Base-by-base conservation (phyloP, 53 echinoderm and acorn worm genomes). In the Mesocentrotus franciscanus region DNA sequence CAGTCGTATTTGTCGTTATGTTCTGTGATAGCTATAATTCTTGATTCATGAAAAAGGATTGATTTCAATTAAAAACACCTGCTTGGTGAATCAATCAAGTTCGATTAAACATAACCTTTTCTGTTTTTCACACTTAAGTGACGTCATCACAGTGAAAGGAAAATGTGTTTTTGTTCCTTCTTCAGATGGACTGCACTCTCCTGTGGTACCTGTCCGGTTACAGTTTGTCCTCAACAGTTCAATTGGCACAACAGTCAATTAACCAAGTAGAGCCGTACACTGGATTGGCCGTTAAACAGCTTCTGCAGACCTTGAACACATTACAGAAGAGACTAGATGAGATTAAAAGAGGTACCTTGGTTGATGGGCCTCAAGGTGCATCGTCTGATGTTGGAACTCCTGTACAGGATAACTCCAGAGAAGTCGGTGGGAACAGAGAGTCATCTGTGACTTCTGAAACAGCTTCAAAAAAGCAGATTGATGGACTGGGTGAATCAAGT, bases 101-200 rank as follows among this genome's bases (percentile, higher is more conserved):
- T 7, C 5, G 66, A 66, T 66, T 61, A 61, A 61, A 61, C 61
- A 61, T 61, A 13, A 61, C 61, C 61, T 61, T 61, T 61, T 61
- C 61, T 61, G 61, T 61, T 61, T 66, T 24, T 68, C 26, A 68
- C 26, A 26, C 24, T 68, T 68, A 68, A 18, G 24, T 68, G 68
- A 68, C 22, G 20, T 22, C 68, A 68, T 6, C 9, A 68, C 68
- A 68, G 26, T 68, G 24, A 68, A 76, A 32, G 33, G 8, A 49
- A 18, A 16, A 60, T 33, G 7, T 61, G 10, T 90, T 57, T 90
- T 57, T 90, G 16, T 56, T 90, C 33, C 29, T 59, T 56, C 61
- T 95, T 22, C 95, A 98, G 98, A 98, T 98, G 98, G 98, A 98
- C 79, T 97, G 97, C 93, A 97, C 97, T 42, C 95, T 98, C 24